phyloP scores from a whole-genome alignment of 2,888 invertebrate genomes.

The Apodemia mormo region DNA sequence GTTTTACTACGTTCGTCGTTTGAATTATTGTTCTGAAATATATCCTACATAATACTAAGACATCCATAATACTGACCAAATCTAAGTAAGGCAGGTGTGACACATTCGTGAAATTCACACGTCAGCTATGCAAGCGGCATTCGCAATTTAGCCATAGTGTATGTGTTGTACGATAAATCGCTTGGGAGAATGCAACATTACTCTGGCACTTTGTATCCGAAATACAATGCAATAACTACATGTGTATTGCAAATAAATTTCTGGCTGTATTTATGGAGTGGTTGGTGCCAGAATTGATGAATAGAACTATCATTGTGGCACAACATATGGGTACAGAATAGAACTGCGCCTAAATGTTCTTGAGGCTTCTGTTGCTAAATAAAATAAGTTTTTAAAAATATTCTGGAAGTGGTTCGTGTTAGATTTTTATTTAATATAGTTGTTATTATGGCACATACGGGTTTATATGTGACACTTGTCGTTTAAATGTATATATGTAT shows the following conservation, averaged over 20 bases:
- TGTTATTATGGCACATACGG: too few species aligned
- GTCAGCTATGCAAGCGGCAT: constrained; percentile 41
- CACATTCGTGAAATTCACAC: constrained; percentile 28
- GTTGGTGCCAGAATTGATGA: constrained; percentile 16
- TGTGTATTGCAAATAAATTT: constrained; percentile 33
- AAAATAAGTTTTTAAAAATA: too few species aligned
- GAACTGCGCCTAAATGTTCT: neutral
- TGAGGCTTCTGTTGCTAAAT: neutral
- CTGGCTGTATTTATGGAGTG: constrained; percentile 35
- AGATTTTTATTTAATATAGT: too few species aligned
- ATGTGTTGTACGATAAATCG: constrained; percentile 42
- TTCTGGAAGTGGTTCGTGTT: too few species aligned
- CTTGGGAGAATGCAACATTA: constrained; percentile 62
- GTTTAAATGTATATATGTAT: too few species aligned
- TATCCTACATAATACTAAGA: neutral
- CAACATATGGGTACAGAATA: neutral
- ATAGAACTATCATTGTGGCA: constrained; percentile 12
- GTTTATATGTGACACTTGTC: too few species aligned
- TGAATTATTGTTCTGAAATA: too few species aligned
- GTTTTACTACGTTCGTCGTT: too few species aligned
- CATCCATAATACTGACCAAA: constrained; percentile 18
- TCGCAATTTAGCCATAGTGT: constrained; percentile 49
- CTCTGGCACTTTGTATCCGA: constrained; percentile 26
- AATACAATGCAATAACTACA: constrained; percentile 23
- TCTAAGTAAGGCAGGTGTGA: constrained; percentile 35